Evolutionary conservation across 1,140 invertebrate genomes (phyloP), one percentile per base, ranked within the genome.

Genomic region (Hydropsyche tenuis): DNA sequence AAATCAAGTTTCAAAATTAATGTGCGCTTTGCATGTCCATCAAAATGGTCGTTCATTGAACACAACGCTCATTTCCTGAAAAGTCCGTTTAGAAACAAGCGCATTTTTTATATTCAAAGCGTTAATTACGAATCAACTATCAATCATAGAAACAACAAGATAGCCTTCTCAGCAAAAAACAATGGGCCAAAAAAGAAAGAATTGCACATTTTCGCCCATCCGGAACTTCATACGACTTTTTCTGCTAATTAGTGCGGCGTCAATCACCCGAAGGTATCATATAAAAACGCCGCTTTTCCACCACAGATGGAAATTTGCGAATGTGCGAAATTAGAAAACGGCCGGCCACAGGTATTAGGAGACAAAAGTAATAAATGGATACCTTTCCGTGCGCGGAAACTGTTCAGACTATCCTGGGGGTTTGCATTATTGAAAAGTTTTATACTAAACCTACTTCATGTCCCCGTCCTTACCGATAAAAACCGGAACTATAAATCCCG

Each of bases 401-500:
- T 23, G 11, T 12, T 7, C 23, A 9, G 56, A 12, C 7, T 60
- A 22, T 60, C 56, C 56, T 14, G 12, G 9, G 1, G 22, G 23
- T 4, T 25, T 60, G 56, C 56, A 60, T 60, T 60, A 60, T 60
- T 60, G 56, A 60, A 60, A 60, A 60, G 22, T 60, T 60, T 60
- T 60, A 60, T 18, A 53, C 16, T 20, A 53, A 53, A 53, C 48
- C n/a, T 53, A 14, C 56, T 37, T 37, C 30, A 37, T 37, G 30
- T 37, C 30, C n/a, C n/a, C 3, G 30, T 37, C 30, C 30, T 37
- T 9, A 9, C 30, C 30, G 30, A 37, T 37, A 37, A 37, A 37
- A 37, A 37, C 30, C 30, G 3, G 3, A 37, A 37, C 30, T 37
- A 37, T 37, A 37, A 37, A 37, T 37, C 30, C 30, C 3, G 30